Evolutionary conservation across 2,888 invertebrate species (phyloP).

Genomic region (Acheta domesticus): DNA sequence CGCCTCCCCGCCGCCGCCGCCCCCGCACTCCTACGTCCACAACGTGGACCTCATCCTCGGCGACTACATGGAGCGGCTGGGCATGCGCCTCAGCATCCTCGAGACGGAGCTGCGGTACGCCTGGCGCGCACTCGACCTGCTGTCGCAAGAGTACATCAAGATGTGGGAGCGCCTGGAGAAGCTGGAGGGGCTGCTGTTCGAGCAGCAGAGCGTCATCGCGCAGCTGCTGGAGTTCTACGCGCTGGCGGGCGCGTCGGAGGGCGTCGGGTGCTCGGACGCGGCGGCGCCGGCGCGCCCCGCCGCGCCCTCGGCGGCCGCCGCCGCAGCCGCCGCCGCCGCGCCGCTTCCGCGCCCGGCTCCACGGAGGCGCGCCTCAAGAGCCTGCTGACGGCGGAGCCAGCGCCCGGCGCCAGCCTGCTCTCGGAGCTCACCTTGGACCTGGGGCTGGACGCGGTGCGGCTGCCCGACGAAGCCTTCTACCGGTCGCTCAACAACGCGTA

Average conservation of each 20-base stretch:
- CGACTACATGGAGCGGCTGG: constrained; percentile 87
- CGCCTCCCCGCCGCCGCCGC: constrained; percentile 26
- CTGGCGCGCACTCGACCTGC: constrained; percentile 84
- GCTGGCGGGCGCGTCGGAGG: constrained; percentile 53
- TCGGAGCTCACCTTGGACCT: constrained; percentile 46
- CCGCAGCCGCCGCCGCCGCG: constrained; percentile 26
- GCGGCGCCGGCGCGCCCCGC: constrained; percentile 40
- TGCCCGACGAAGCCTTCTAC: constrained; percentile 82
- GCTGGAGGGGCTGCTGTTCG: constrained; percentile 77
- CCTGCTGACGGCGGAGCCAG: constrained; percentile 27
- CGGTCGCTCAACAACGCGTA: constrained; percentile 84
- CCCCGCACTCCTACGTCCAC: constrained; percentile 31
- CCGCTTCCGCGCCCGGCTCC: constrained; percentile 24
- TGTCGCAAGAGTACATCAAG: constrained; percentile 87
- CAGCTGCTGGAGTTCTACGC: constrained; percentile 80
- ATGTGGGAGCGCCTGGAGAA: constrained; percentile 92
- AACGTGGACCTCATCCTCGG: constrained; percentile 61
- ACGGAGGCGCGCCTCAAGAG: constrained; percentile 24
- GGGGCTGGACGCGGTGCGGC: constrained; percentile 43
- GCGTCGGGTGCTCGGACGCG: constrained; percentile 40
- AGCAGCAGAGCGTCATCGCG: constrained; percentile 86
- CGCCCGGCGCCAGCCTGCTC: constrained; percentile 39
- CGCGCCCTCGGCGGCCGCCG: constrained; percentile 29
- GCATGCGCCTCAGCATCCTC: constrained; percentile 78
- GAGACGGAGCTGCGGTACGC: constrained; percentile 90